Percentiles rank a stretch among this genome's conserved stretches.
Evolutionary conservation across 2,113 vertebrate species (phyloP).

Genomic region (Callopanchax toddi): DNA sequence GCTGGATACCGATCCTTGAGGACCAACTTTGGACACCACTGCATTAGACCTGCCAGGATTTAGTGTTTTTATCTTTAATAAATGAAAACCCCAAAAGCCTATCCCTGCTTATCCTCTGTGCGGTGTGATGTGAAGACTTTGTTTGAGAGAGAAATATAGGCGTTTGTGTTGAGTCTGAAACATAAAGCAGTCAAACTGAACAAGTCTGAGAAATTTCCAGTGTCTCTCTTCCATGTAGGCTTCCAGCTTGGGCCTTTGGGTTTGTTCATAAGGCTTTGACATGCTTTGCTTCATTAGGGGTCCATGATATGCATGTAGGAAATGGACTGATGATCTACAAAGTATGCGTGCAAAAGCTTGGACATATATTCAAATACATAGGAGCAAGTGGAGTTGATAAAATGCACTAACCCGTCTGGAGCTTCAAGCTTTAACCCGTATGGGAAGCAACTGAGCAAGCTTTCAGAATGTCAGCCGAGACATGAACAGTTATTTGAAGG

Average conservation of each 20-base stretch:
- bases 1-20: no score
- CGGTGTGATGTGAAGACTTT: neutral
- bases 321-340: constrained; percentile 19
- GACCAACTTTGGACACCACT: no score
- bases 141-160: no score
- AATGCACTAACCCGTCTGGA: constrained; percentile 52
- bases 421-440: constrained; percentile 56
- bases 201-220: constrained; percentile 6
- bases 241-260: constrained; percentile 62
- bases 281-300: constrained; percentile 56
- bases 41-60: no score
- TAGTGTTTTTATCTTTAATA: neutral
- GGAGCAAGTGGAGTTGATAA: constrained; percentile 9
- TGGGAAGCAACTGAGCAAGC: constrained; percentile 48
- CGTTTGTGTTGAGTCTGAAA: constrained; percentile 9
- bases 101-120: neutral
- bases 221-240: constrained; percentile 13
- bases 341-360: constrained; percentile 27
- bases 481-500: constrained; percentile 76
- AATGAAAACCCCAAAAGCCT: neutral
- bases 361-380: neutral
- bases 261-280: constrained; percentile 43
- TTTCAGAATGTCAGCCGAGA: constrained; percentile 62
- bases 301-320: constrained; percentile 58
- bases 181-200: neutral